phyloP scores from a whole-genome alignment of 1,140 invertebrate species.

The Agrypnia vestita region DNA sequence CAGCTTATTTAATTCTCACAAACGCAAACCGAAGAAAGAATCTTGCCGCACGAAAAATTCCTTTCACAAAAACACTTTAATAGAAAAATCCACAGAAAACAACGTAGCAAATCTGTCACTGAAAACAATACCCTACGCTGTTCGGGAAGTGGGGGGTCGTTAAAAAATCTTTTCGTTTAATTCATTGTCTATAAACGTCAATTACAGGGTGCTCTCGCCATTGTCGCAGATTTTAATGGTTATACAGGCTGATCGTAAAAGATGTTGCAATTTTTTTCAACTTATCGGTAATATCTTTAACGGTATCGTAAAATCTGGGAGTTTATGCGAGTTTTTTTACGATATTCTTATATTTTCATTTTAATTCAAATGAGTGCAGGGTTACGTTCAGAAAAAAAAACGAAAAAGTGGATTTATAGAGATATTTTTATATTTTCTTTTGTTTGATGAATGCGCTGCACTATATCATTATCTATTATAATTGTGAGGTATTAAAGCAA shows the following conservation, averaged over 20 bases:
- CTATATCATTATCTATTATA: no score
- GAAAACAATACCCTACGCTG: background rate
- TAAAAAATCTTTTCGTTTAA: constrained; percentile 42
- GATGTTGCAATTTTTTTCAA: background rate
- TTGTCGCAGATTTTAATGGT: constrained; percentile 23
- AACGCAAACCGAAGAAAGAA: background rate
- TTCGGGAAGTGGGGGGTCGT: constrained; percentile 4
- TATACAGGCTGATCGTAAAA: background rate
- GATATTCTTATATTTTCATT: background rate
- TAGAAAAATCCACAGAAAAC: background rate
- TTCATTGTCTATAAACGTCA: constrained; percentile 55
- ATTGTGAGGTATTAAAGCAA: no score
- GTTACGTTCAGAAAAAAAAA: no score
- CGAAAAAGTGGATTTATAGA: no score
- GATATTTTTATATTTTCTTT: no score
- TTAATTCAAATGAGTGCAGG: background rate
- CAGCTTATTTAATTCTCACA: no score
- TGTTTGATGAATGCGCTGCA: no score
- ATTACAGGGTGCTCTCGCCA: constrained; percentile 40
- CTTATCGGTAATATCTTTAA: background rate
- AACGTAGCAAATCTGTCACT: background rate
- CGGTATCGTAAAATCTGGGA: background rate
- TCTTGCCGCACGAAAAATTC: background rate
- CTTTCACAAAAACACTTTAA: background rate
- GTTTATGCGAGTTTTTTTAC: background rate